Conservation (phyloP, 2,113 vertebrate genomes). For the Mobula hypostoma region DNA sequence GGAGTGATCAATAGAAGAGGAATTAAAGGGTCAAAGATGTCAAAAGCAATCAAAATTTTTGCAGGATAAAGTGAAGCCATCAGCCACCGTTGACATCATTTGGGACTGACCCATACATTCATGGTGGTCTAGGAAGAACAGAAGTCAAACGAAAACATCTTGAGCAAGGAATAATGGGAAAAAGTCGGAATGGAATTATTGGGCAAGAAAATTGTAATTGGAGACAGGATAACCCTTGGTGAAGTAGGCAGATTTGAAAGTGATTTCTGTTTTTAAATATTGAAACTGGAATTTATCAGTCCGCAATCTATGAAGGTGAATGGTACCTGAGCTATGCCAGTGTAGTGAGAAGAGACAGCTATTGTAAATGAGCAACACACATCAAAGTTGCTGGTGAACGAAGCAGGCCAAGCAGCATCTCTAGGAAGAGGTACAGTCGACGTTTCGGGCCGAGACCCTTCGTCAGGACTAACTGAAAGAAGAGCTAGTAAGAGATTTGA, state of each 20-base stretch:
- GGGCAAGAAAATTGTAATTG: background rate
- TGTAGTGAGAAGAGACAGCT: background rate
- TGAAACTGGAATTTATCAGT: background rate
- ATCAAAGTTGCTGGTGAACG: too few species aligned
- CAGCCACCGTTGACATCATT: background rate
- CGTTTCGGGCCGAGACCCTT: too few species aligned
- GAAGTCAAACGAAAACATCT: background rate
- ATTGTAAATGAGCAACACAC: background rate
- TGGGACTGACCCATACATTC: background rate
- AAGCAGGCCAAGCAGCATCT: too few species aligned
- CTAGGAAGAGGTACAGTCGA: too few species aligned
- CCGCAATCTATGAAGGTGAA: background rate
- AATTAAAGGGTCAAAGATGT: background rate
- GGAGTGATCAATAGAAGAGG: background rate
- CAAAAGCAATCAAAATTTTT: background rate
- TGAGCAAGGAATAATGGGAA: background rate
- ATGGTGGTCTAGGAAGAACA: background rate
- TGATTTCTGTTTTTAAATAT: background rate
- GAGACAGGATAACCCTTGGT: background rate
- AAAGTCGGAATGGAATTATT: background rate
- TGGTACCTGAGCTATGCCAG: background rate
- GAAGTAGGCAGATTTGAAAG: background rate
- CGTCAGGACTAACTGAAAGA: too few species aligned
- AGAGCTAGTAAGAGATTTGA: too few species aligned
- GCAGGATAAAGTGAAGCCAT: background rate